These are phyloP conservation scores for Torymus aiolomorphi DNA, from an alignment of 2,888 invertebrate genomes.

Conservation along the genomic window DNA sequence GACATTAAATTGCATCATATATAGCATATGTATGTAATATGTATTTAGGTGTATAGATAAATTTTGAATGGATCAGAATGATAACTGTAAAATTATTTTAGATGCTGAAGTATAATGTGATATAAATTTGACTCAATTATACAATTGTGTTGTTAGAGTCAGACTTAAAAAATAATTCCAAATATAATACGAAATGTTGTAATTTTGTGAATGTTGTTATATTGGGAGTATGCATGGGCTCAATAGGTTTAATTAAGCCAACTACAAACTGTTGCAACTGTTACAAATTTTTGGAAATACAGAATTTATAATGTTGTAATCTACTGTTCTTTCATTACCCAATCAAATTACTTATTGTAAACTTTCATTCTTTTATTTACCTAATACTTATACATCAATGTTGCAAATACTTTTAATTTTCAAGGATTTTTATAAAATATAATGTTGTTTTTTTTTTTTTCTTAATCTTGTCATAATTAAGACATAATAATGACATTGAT, in stretches of 20 bases:
- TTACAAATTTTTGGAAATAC: constrained; percentile 47
- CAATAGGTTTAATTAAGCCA: not conserved
- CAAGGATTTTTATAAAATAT: too few relatives aligned
- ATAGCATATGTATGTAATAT: not conserved
- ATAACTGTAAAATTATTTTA: constrained; percentile 34
- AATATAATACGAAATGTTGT: constrained; percentile 31
- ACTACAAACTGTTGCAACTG: constrained; percentile 36
- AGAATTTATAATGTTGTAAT: constrained; percentile 48
- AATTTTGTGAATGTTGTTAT: not conserved
- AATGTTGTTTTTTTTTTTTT: too few relatives aligned
- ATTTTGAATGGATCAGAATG: not conserved
- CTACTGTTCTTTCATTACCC: not conserved
- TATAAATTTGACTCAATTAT: constrained; percentile 36
- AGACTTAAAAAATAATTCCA: constrained; percentile 38
- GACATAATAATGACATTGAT: too few relatives aligned
- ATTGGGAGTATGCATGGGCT: not conserved
- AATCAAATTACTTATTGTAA: not conserved
- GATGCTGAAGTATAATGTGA: constrained; percentile 31
- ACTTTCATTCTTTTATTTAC: too few relatives aligned
- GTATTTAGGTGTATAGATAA: constrained; percentile 24
- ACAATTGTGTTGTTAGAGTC: constrained; percentile 6
- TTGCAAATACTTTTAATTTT: too few relatives aligned
- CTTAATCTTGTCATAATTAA: too few relatives aligned
- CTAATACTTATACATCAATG: too few relatives aligned
- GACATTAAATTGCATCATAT: not conserved